phyloP scores from a whole-genome alignment of 1,140 invertebrate species.

The Microvelia longipes region DNA sequence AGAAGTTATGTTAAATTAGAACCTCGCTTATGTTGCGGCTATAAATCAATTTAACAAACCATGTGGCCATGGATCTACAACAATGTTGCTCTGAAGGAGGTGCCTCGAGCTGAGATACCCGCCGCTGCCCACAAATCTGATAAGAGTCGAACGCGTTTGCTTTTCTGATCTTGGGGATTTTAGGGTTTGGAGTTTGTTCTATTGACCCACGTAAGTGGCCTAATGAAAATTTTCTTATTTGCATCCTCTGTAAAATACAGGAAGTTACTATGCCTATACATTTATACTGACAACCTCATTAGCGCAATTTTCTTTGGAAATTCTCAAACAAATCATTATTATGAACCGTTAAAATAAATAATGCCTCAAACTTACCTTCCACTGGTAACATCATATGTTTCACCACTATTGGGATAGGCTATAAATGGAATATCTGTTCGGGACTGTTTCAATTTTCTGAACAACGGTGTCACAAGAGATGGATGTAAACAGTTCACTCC shows the following conservation, averaged over 20 bases:
- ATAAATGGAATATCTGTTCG: slow-evolving; percentile 40
- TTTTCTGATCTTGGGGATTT: no score
- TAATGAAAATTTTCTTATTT: neutral
- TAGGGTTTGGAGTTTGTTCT: no score
- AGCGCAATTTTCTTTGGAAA: neutral
- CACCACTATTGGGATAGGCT: slow-evolving; percentile 59
- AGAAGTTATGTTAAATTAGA: no score
- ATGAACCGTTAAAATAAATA: no score
- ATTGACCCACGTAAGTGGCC: no score
- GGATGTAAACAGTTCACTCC: slow-evolving; percentile 76
- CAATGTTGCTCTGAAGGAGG: no score
- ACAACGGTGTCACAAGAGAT: slow-evolving; percentile 36
- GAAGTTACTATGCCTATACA: neutral
- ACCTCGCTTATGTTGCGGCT: no score
- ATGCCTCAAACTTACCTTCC: slow-evolving; percentile 11
- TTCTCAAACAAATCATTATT: neutral
- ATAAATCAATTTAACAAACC: no score
- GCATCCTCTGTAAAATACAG: neutral
- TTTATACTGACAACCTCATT: neutral
- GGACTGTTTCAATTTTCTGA: slow-evolving; percentile 34
- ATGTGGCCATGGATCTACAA: no score
- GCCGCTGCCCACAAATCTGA: no score
- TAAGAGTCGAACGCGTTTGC: no score
- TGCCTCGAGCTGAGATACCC: no score
- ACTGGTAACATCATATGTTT: slow-evolving; percentile 23